phyloP scores from a whole-genome alignment of 2,113 vertebrate genomes.

The Cricetomys ansorgei region DNA sequence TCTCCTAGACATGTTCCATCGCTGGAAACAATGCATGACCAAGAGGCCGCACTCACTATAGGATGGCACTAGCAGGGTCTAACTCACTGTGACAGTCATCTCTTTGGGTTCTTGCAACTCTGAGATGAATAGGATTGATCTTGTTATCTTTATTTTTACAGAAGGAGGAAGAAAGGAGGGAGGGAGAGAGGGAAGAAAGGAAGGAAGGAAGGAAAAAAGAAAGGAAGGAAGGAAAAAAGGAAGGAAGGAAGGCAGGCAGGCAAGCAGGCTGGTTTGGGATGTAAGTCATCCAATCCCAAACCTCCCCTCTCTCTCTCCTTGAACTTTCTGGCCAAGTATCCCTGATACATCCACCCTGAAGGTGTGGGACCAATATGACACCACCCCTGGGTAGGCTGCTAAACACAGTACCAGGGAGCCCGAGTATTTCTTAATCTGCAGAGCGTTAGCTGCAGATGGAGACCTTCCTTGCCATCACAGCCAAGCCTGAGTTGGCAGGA shows the following conservation, averaged over 20 bases:
- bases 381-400: neutral
- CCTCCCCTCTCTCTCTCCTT: neutral
- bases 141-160: neutral
- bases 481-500: neutral
- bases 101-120: neutral
- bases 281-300: neutral
- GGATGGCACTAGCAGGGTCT: neutral
- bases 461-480: neutral
- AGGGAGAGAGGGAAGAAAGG: no score
- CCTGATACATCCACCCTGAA: neutral
- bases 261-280: no score
- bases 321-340: neutral
- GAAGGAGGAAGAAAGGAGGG: neutral
- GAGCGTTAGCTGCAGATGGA: neutral
- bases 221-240: no score
- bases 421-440: neutral
- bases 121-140: neutral
- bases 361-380: neutral
- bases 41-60: neutral
- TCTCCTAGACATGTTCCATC: neutral
- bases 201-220: no score
- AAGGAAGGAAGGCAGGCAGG: no score
- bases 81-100: accelerated
- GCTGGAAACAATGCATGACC: neutral
- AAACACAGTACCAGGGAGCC: neutral